Evolutionary conservation across 2,888 invertebrate species (phyloP).

Genomic region (Callosobruchus maculatus): DNA sequence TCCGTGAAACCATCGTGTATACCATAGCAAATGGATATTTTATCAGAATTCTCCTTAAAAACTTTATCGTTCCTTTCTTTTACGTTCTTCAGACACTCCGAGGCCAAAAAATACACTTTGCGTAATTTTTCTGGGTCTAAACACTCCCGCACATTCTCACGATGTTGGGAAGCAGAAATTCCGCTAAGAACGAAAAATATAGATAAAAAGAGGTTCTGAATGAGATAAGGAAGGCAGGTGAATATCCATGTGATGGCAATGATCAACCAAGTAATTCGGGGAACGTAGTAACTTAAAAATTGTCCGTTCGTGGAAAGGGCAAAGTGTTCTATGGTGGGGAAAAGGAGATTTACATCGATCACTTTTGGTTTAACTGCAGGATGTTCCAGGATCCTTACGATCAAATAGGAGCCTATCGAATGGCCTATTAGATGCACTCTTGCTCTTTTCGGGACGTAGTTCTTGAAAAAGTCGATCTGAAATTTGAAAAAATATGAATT

Average conservation of each 20-base stretch:
- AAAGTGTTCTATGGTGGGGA: constrained; percentile 86
- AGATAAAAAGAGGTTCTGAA: constrained; percentile 54
- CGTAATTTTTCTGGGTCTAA: constrained; percentile 58
- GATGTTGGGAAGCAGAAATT: constrained; percentile 55
- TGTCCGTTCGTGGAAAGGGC: constrained; percentile 72
- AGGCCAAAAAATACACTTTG: constrained; percentile 67
- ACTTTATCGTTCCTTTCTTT: constrained; percentile 61
- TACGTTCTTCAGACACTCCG: constrained; percentile 77
- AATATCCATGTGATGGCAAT: constrained; percentile 53
- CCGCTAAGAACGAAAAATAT: constrained; percentile 55
- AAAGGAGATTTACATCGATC: constrained; percentile 69
- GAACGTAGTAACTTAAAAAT: constrained; percentile 60
- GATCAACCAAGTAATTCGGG: constrained; percentile 52
- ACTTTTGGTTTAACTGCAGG: constrained; percentile 55
- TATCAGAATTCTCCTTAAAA: constrained; percentile 56
- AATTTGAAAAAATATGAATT: constrained; percentile 14
- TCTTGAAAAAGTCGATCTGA: constrained; percentile 64
- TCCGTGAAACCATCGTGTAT: constrained; percentile 79
- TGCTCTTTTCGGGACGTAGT: constrained; percentile 66
- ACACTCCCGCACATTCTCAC: constrained; percentile 55
- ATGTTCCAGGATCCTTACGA: constrained; percentile 66
- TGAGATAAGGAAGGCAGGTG: constrained; percentile 52
- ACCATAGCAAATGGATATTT: constrained; percentile 78
- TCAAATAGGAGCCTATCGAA: constrained; percentile 86
- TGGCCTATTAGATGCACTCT: constrained; percentile 82